A percentile compares a stretch with the other conserved stretches of the same genome.
Conservation (phyloP, 2,888 invertebrate species). For the Epinotia demarniana region DNA sequence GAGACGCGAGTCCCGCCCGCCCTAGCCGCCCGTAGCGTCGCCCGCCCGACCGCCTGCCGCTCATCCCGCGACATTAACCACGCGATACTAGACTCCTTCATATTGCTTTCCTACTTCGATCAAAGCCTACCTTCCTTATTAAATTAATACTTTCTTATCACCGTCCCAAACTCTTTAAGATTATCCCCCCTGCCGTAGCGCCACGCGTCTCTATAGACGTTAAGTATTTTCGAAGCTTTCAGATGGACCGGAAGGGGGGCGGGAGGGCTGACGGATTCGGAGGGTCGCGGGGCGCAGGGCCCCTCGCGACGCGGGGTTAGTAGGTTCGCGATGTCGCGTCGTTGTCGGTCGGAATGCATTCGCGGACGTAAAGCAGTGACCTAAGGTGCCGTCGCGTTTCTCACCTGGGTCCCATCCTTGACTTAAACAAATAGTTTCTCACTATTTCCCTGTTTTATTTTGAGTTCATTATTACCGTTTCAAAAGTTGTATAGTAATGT, state of each 20-base stretch:
- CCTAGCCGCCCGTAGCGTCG: conserved; percentile 79
- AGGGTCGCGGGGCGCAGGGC: conserved; percentile 82
- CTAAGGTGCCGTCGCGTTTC: conserved; percentile 79
- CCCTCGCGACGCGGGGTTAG: conserved; percentile 83
- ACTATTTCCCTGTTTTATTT: conserved; percentile 50
- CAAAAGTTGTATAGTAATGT: conserved; percentile 54
- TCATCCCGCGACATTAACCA: conserved; percentile 65
- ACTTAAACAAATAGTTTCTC: conserved; percentile 57
- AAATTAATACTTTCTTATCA: conserved; percentile 54
- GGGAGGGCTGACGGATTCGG: conserved; percentile 76
- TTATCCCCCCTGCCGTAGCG: conserved; percentile 59
- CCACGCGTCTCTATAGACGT: conserved; percentile 74
- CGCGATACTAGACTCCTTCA: conserved; percentile 59
- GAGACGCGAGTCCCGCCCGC: conserved; percentile 86
- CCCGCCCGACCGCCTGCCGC: conserved; percentile 73
- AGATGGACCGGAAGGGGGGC: conserved; percentile 78
- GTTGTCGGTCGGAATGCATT: conserved; percentile 84
- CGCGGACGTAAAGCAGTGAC: conserved; percentile 83
- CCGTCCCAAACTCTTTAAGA: conserved; percentile 55
- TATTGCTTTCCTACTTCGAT: conserved; percentile 58
- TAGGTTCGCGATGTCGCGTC: conserved; percentile 84
- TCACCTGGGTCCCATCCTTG: conserved; percentile 75
- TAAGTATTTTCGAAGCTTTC: conserved; percentile 82
- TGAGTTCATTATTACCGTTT: conserved; percentile 49
- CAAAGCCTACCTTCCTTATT: conserved; percentile 59